phyloP scores from a whole-genome alignment of 92 coral and sea anemone genomes.

The Actinernus sp. region DNA sequence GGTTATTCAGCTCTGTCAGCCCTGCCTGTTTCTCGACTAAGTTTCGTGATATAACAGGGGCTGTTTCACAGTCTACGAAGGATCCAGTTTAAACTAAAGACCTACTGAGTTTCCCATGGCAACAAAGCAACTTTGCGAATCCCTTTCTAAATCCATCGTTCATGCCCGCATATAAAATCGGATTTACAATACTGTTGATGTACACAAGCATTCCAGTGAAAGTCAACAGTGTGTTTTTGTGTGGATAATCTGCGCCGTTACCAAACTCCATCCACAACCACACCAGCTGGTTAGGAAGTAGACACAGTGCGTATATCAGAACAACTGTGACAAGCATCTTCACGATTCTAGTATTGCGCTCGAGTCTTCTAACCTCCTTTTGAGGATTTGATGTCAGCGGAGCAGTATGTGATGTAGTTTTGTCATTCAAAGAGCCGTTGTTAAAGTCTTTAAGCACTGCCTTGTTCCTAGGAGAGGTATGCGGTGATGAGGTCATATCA shows the following conservation, averaged over 20 bases:
- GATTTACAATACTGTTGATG: conserved; percentile 83
- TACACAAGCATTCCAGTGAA: conserved; percentile 79
- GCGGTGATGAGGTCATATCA: conserved; percentile 42
- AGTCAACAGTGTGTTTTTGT: conserved; percentile 41
- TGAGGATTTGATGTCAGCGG: conserved; percentile 34
- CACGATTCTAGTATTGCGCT: conserved; percentile 80
- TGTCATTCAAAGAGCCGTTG: conserved; percentile 18
- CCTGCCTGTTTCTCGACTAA: too few species aligned
- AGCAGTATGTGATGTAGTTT: conserved; percentile 5
- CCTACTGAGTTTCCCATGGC: conserved; percentile 2
- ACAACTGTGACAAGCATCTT: conserved; percentile 93
- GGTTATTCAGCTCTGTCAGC: too few species aligned
- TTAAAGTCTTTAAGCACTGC: conserved; percentile 19
- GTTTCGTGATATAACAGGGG: too few species aligned
- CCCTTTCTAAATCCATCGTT: conserved; percentile 91
- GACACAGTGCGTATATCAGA: conserved; percentile 79
- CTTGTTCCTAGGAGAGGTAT: conserved; percentile 14
- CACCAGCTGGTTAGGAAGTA: conserved; percentile 93
- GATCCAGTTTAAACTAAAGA: conserved; percentile 12
- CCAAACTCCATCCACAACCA: conserved; percentile 98
- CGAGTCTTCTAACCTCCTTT: conserved; percentile 62
- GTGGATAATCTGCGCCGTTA: conserved; percentile 46
- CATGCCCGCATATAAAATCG: conserved; percentile 87
- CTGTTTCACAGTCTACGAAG: too few species aligned
- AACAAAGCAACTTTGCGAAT: conserved; percentile 62